Evolutionary conservation across 1,140 invertebrate genomes (phyloP).

Genomic region (Potamilus streckersoni): DNA sequence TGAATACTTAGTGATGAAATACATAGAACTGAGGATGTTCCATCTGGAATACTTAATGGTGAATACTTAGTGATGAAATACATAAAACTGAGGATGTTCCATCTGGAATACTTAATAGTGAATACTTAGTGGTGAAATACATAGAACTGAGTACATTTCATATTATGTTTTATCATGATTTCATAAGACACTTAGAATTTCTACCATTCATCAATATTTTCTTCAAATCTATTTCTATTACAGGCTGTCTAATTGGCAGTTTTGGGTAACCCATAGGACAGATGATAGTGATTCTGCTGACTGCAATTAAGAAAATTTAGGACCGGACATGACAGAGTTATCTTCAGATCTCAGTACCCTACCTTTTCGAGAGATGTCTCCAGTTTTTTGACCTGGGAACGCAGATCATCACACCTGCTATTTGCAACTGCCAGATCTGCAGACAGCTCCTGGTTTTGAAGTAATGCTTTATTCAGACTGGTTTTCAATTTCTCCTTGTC

Average conservation of each 20-base stretch:
- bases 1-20: too few relatives aligned
- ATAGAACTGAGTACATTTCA: background rate
- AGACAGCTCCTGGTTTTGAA: constrained; percentile 51
- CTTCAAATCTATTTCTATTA: too few relatives aligned
- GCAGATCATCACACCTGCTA: constrained; percentile 40
- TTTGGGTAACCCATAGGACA: too few relatives aligned
- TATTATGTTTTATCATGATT: too few relatives aligned
- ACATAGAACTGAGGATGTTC: background rate
- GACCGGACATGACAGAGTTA: too few relatives aligned
- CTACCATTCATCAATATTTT: too few relatives aligned
- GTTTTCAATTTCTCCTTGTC: constrained; percentile 56
- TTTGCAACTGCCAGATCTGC: constrained; percentile 47
- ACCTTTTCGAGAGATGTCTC: constrained; percentile 58
- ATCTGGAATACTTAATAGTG: background rate
- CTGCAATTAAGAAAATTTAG: too few relatives aligned
- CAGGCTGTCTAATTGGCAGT: too few relatives aligned
- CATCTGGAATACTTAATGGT: background rate
- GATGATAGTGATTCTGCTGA: too few relatives aligned
- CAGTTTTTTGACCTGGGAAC: constrained; percentile 38
- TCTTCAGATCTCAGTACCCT: background rate
- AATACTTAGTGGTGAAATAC: background rate
- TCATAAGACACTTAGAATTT: too few relatives aligned
- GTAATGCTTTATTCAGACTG: constrained; percentile 48
- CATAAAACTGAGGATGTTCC: background rate
- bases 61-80: background rate